These are phyloP conservation scores for Bufo bufo DNA, from an alignment of 2,113 vertebrate genomes.

Conservation along the genomic window DNA sequence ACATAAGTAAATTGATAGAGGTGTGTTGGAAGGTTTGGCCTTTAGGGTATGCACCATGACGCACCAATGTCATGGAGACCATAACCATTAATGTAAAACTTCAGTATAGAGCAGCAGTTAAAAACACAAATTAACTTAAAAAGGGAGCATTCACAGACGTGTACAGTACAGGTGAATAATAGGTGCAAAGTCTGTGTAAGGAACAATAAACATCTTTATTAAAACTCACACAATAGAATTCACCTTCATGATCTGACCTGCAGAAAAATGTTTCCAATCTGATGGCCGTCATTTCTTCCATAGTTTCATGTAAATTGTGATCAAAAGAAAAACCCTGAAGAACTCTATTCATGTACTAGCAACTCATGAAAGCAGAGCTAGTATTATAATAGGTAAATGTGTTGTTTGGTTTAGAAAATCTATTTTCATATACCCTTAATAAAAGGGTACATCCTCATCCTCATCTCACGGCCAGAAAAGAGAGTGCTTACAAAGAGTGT, in stretches of 20 bases:
- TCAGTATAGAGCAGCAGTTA: neutral
- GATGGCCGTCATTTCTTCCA: neutral
- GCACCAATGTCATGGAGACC: neutral
- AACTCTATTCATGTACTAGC: too few relatives aligned
- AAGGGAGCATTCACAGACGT: neutral
- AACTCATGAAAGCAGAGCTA: too few relatives aligned
- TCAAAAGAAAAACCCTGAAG: too few relatives aligned
- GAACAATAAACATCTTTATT: neutral
- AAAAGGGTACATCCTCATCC: too few relatives aligned
- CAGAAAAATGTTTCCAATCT: neutral
- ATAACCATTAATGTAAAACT: neutral
- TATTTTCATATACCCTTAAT: too few relatives aligned
- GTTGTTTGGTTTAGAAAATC: too few relatives aligned
- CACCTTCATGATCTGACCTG: neutral
- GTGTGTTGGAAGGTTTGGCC: neutral
- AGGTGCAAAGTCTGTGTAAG: neutral
- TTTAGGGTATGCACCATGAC: neutral
- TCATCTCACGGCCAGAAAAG: too few relatives aligned
- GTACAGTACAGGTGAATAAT: neutral
- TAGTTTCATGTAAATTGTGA: too few relatives aligned
- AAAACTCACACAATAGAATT: neutral
- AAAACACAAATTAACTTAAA: neutral
- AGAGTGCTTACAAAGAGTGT: too few relatives aligned
- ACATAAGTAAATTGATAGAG: neutral
- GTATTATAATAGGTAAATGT: too few relatives aligned